Evolutionary conservation across 2,797 vertebrate species (phyloP), one percentile per base, ranked within the genome.

Genomic region (Falco columbarius): DNA sequence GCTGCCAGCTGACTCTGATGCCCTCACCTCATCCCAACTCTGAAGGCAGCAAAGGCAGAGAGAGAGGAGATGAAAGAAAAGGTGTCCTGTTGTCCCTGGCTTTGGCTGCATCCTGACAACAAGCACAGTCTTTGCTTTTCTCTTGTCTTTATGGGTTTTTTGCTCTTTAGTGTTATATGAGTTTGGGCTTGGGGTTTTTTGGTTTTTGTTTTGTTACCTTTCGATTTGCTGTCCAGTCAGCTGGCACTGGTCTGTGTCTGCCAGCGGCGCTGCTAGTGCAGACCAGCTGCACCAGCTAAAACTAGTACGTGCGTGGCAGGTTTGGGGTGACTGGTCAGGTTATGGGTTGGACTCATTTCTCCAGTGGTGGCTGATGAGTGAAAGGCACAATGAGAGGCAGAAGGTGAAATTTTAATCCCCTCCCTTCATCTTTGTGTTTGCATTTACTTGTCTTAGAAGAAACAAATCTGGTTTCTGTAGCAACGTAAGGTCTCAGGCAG

Each of bases 81-180:
- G 4, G 17, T n/a, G 36, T 77, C 4, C 4, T 32, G 76, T 76
- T 67, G 32, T 72, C 51, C 29, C 30, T 22, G 21, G 6, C 42
- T 76, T 72, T 66, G 83, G 1, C 20, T 92, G 16, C 17, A 5
- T 42, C 13, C n/a, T 68, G 30, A 12, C 24, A 51, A 42, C 18
- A 56, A 21, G 30, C 23, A 3, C 4, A 4, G 2, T 46, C 46
- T 70, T 77, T 49, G 22, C 3, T 88, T 95, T 86, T 59, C 21
- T 79, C 14, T 16, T 8, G 7, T 30, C 14, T 44, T 30, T 27
- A 1, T 5, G 15, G 14, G 14, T 40, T 56, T 62, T 54, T 30
- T 12, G 10, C 13, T 65, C 23, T 3, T 3, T 3, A 1, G 6
- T 29, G 1, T 71, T 74, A 7, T 3, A 4, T 2, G 5, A 15